Percentiles rank a stretch among this genome's conserved stretches.
Conservation (phyloP, 2,888 invertebrate genomes). For the Smittia sp. region DNA sequence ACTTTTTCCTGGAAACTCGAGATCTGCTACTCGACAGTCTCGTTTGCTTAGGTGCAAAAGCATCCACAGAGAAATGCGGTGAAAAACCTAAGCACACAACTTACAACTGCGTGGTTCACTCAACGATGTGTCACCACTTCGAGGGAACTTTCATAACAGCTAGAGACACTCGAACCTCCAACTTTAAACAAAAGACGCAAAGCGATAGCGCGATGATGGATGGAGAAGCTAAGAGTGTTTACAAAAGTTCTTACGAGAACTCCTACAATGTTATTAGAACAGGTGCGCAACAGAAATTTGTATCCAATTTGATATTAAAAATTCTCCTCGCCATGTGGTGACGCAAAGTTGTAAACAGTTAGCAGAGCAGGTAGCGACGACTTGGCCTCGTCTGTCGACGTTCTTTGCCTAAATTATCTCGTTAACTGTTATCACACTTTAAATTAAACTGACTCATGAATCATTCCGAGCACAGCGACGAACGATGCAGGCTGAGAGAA, state of each 20-base stretch:
- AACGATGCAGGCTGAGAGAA: too few relatives aligned
- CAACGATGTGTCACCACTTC: too few relatives aligned
- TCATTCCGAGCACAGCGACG: not conserved
- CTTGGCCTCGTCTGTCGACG: not conserved
- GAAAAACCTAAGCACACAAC: too few relatives aligned
- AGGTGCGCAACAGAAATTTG: constrained; percentile 38
- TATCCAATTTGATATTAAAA: constrained; percentile 40
- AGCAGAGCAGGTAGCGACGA: not conserved
- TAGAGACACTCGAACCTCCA: not conserved
- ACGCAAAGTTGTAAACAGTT: constrained; percentile 6
- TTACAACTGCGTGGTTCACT: too few relatives aligned
- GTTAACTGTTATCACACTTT: constrained; percentile 4
- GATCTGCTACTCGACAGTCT: not conserved
- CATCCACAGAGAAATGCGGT: too few relatives aligned
- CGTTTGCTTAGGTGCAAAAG: constrained; percentile 1
- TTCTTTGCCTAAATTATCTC: constrained; percentile 1
- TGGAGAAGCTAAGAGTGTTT: constrained; percentile 32
- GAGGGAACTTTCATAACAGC: too few relatives aligned
- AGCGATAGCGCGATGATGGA: not conserved
- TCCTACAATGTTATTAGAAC: constrained; percentile 36
- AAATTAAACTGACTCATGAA: not conserved
- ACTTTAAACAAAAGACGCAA: not conserved
- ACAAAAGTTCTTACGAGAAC: constrained; percentile 13
- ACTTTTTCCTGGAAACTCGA: not conserved
- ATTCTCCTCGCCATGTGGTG: constrained; percentile 30